Evolutionary conservation across 2,113 vertebrate genomes (phyloP), one percentile per base, ranked within the genome.

Genomic region (Euleptes europaea): DNA sequence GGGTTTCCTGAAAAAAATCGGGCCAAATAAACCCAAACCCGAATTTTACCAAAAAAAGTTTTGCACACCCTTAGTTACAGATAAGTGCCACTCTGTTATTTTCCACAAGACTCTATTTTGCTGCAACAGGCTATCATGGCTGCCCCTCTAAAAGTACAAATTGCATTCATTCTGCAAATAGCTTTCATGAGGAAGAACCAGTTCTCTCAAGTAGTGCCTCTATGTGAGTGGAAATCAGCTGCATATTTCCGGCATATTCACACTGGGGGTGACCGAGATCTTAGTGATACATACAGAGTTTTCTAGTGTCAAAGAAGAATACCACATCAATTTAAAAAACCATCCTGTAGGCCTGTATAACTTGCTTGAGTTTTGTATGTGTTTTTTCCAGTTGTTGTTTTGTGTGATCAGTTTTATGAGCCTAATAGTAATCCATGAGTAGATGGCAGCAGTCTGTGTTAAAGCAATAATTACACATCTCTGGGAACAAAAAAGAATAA

Each of bases 291-390:
- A 1, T 1, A 14, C 65, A 72, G 28, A 60, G 90, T 86, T 90
- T 31, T 88, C 66, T 88, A 83, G 51, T 86, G 88, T 40, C 44
- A 51, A 65, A 11, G 74, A 79, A 72, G 13, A 70, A 3, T 78
- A 51, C 47, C 89, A 73, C 4, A 44, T 6, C 60, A 63, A 9
- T 63, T 26, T 28, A 63, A 63, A 19, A 63, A 28, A 23, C 28
- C 23, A 63, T 10, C 5, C 14, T 35, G n/a, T 17, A n/a, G n/a
- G 33, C 28, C 26, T 12, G 10, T 33, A 51, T 35, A 66, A 63
- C 40, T 75, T 57, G 31, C 19, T 31, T 51, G 67, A 40, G 49
- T 38, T 57, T 77, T 54, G 60, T 63, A 28, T 63, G 23, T 77
- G 13, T 31, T 10, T 74, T 44, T 47, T 28, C 31, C 31, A 31